phyloP scores from a whole-genome alignment of 1,140 invertebrate genomes.

The Phymorhynchus buccinoides region DNA sequence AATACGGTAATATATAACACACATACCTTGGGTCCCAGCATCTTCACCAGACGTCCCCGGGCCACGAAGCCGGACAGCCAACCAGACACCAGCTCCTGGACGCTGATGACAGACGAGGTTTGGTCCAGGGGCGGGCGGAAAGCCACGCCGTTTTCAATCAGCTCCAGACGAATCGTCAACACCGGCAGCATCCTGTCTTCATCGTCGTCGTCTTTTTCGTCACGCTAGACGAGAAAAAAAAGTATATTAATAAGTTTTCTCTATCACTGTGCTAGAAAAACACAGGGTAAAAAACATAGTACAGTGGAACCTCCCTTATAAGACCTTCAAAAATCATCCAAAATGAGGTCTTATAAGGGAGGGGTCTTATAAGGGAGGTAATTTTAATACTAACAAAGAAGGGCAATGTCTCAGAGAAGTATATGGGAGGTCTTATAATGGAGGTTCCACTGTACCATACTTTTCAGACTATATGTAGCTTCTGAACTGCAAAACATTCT shows the following conservation, averaged over 20 bases:
- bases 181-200: slow-evolving; percentile 59
- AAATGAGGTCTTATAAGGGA: too few relatives aligned
- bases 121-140: slow-evolving; percentile 71
- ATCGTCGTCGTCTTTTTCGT: slow-evolving; percentile 46
- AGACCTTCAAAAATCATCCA: too few relatives aligned
- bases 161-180: slow-evolving; percentile 68
- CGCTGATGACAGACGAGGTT: slow-evolving; percentile 65
- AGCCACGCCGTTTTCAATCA: slow-evolving; percentile 68
- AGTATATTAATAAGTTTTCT: too few relatives aligned
- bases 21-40: slow-evolving; percentile 66
- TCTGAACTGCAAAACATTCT: too few relatives aligned
- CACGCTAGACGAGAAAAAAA: slow-evolving; percentile 33
- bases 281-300: background rate
- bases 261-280: background rate
- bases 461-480: too few relatives aligned
- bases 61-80: slow-evolving; percentile 70
- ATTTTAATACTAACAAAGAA: too few relatives aligned
- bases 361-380: too few relatives aligned
- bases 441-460: too few relatives aligned
- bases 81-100: slow-evolving; percentile 68
- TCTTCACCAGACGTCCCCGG: slow-evolving; percentile 67
- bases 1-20: too few relatives aligned
- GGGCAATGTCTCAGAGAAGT: too few relatives aligned
- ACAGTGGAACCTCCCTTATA: too few relatives aligned
- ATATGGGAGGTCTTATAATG: too few relatives aligned